Percentiles rank a stretch among this genome's conserved stretches.
Conservation (phyloP, 1,140 invertebrate genomes). For the Mercenaria mercenaria region DNA sequence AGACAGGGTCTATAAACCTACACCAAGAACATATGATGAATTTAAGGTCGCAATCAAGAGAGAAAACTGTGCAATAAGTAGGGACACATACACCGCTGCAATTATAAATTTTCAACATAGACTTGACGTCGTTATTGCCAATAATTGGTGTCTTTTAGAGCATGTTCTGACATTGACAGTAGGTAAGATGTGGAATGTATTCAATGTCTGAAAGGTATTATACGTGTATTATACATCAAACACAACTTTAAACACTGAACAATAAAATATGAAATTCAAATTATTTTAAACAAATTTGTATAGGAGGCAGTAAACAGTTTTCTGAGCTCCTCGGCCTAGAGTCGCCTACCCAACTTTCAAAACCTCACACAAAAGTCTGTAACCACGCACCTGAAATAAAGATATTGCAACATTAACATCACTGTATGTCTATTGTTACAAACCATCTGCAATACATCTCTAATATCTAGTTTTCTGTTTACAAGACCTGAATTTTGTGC, state of each 20-base stretch:
- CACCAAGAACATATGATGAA: slow-evolving; percentile 5
- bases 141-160: background rate
- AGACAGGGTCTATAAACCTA: slow-evolving; percentile 8
- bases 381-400: too few species aligned
- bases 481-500: too few species aligned
- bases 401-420: too few species aligned
- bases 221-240: slow-evolving; percentile 15
- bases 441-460: too few species aligned
- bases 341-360: too few species aligned
- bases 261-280: background rate
- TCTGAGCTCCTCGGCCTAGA: too few species aligned
- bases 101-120: slow-evolving; percentile 6
- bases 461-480: too few species aligned
- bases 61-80: background rate
- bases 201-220: too few species aligned
- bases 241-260: background rate
- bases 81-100: background rate
- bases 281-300: background rate
- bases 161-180: background rate
- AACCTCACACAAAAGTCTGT: too few species aligned
- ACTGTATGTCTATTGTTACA: too few species aligned
- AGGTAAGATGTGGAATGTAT: background rate
- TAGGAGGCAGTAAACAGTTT: too few species aligned
- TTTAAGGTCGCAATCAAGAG: too few species aligned
- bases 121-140: slow-evolving; percentile 14